Percentiles rank a stretch among this genome's conserved stretches.
Evolutionary conservation across 2,888 invertebrate species (phyloP).

Genomic region (Tetramorium bicarinatum): DNA sequence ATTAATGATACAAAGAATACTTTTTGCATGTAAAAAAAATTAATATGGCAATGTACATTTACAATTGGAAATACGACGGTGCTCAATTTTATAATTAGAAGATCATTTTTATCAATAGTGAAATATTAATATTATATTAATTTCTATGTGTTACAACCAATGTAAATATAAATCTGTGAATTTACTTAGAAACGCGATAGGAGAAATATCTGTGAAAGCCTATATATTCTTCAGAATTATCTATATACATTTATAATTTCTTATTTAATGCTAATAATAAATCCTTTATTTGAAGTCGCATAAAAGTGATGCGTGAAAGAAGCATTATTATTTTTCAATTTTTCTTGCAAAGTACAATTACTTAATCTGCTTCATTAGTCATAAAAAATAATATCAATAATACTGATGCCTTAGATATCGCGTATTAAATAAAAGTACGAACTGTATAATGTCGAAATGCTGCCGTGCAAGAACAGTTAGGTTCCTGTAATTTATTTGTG

Average conservation of each 20-base stretch:
- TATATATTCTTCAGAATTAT: not conserved
- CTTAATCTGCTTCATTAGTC: not conserved
- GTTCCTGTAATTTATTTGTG: not conserved
- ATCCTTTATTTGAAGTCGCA: not conserved
- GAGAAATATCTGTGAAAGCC: not conserved
- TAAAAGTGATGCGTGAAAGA: not conserved
- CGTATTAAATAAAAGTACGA: conserved; percentile 19
- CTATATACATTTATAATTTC: not conserved
- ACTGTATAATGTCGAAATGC: conserved; percentile 20
- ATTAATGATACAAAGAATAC: not conserved
- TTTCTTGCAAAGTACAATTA: not conserved
- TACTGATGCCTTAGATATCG: not conserved
- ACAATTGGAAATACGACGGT: not conserved
- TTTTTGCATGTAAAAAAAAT: not conserved
- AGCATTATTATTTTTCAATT: not conserved
- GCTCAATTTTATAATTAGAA: not conserved
- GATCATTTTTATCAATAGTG: not conserved
- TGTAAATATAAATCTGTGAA: not conserved
- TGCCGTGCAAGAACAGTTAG: not conserved
- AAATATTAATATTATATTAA: not conserved
- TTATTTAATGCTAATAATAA: not conserved
- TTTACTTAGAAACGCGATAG: not conserved
- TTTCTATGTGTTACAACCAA: not conserved
- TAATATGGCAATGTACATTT: not conserved
- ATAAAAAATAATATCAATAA: not conserved